Evolutionary conservation across 2,888 invertebrate species (phyloP).

Genomic region (Noctuana brunneofusca): DNA sequence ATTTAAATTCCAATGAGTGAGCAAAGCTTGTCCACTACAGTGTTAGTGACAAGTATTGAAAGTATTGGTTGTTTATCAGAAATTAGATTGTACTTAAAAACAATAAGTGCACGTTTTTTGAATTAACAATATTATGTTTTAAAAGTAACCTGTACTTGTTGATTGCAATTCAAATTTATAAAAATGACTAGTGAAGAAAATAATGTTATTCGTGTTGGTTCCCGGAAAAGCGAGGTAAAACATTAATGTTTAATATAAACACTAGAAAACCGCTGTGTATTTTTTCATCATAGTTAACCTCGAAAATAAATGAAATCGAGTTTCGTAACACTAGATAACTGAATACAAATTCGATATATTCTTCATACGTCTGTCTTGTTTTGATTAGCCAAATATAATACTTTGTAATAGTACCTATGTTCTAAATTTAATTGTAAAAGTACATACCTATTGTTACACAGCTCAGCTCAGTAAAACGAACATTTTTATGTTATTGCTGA

Average conservation of each 20-base stretch:
- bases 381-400: background rate
- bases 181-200: slow-evolving; percentile 67
- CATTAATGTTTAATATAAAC: background rate
- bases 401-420: too few relatives aligned
- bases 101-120: background rate
- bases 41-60: slow-evolving; percentile 70
- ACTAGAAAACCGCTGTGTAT: background rate
- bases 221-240: slow-evolving; percentile 91
- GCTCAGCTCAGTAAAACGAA: too few relatives aligned
- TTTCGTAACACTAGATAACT: slow-evolving; percentile 28
- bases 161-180: slow-evolving; percentile 7
- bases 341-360: background rate
- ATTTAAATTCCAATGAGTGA: slow-evolving; percentile 36
- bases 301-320: slow-evolving; percentile 19
- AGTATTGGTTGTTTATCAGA: background rate
- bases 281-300: slow-evolving; percentile 19
- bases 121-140: slow-evolving; percentile 25
- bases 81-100: background rate
- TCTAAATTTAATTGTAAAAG: background rate
- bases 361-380: background rate
- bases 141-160: slow-evolving; percentile 39
- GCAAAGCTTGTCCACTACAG: slow-evolving; percentile 73
- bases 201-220: slow-evolving; percentile 87
- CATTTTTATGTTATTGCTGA: too few relatives aligned
- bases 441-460: too few relatives aligned